Evolutionary conservation across 2,888 invertebrate genomes (phyloP).

Genomic region (Microplitis manilae): DNA sequence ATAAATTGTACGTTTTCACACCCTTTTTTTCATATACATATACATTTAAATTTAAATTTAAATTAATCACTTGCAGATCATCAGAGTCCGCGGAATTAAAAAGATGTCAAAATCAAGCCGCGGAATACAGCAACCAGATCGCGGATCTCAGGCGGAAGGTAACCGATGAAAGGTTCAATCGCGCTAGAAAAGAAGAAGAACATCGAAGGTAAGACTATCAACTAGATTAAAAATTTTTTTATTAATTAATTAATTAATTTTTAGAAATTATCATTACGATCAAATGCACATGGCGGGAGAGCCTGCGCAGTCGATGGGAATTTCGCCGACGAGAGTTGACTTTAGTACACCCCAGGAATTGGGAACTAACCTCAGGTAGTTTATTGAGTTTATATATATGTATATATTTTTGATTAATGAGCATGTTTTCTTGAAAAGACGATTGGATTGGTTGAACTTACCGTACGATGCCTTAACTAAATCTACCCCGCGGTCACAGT

Average conservation of each 20-base stretch:
- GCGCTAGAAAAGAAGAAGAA: conserved; percentile 70
- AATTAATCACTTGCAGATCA: conserved; percentile 56
- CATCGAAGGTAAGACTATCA: conserved; percentile 58
- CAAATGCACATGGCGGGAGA: neutral
- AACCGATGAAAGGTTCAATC: conserved; percentile 74
- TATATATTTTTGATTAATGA: neutral
- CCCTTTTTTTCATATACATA: neutral
- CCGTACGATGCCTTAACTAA: neutral
- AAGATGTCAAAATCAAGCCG: conserved; percentile 73
- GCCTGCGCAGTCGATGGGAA: neutral
- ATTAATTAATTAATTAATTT: neutral
- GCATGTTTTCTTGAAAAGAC: neutral
- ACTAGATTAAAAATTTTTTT: neutral
- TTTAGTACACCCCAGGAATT: neutral
- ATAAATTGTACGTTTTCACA: conserved; percentile 71
- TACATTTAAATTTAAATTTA: neutral
- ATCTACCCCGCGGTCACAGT: too few relatives aligned
- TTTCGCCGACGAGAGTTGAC: neutral
- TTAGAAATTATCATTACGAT: conserved; percentile 10
- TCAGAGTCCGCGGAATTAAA: conserved; percentile 71
- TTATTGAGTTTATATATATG: neutral
- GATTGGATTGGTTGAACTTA: conserved; percentile 54
- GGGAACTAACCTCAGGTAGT: neutral
- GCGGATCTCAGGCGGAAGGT: conserved; percentile 74
- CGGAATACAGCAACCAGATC: conserved; percentile 74